Base-by-base conservation (phyloP, 2,888 invertebrate genomes). In the Leptogaster cylindrica region DNA sequence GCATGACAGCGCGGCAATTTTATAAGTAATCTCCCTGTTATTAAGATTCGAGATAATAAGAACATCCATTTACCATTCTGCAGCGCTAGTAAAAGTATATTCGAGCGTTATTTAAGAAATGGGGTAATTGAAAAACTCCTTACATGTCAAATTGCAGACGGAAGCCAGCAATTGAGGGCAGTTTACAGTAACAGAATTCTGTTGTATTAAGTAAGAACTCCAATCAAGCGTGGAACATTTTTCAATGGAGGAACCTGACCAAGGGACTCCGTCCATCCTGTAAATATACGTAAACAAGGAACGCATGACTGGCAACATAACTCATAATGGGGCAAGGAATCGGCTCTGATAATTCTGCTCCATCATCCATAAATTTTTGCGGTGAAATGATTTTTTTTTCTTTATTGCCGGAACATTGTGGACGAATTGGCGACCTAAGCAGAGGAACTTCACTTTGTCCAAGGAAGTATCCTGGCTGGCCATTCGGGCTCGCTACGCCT, bases 301-400 rank as follows among this genome's bases (percentile, higher is more conserved):
- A 68, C 50, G 50, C 65, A 68, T 68, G 58, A 65, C 20, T 66
- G 50, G 10, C 55, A 36, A 68, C 58, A 20, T 52, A 50, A 12
- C 16, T 46, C 50, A 48, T 66, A 66, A 48, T 48, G 48, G 36
- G 36, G 16, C 65, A 33, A 14, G 12, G 39, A 50, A 51, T 39
- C 25, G 41, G 41, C 27, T 52, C 52, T 65, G 28, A 65, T 65
- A 65, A 52, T 36, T 51, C 28, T 48, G 12, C 18, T 48, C 25
- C 51, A 28, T 27, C 27, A 20, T 65, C 65, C 65, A 65, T 65
- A 65, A 65, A 65, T 65, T 65, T n/a, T 41, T 28, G 23, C 28
- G 41, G 36, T 23, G 51, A 65, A 23, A 52, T 65, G 46, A 63
- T 28, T 67, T 67, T 64, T 48, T 51, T 39, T n/a, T 44, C 65